Percentiles rank a stretch among this genome's conserved stretches.
Evolutionary conservation across 2,888 invertebrate genomes (phyloP).

Genomic region (Syritta pipiens): DNA sequence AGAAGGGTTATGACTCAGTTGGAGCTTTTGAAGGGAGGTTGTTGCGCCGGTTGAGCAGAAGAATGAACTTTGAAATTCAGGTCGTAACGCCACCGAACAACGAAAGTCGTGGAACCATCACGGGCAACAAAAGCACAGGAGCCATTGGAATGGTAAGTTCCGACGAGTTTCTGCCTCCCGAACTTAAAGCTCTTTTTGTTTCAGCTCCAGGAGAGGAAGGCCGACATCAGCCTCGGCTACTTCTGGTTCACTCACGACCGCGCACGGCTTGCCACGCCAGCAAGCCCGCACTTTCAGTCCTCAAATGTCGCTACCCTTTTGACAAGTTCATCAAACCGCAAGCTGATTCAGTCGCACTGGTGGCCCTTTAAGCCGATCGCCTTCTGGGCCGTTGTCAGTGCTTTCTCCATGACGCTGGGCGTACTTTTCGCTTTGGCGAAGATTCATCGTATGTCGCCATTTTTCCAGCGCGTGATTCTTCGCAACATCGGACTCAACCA

Average conservation of each 20-base stretch:
- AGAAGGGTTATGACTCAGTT: neutral
- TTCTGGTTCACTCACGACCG: conserved; percentile 57
- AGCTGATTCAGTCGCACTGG: conserved; percentile 67
- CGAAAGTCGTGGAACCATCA: conserved; percentile 6
- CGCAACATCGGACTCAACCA: conserved; percentile 12
- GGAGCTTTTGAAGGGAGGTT: conserved; percentile 71
- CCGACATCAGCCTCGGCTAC: conserved; percentile 71
- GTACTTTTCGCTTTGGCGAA: neutral
- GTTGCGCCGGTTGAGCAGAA: conserved; percentile 62
- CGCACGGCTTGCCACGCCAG: conserved; percentile 64
- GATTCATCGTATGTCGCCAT: neutral
- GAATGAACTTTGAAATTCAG: conserved; percentile 71
- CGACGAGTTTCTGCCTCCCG: neutral
- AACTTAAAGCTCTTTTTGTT: neutral
- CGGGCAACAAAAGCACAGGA: conserved; percentile 6
- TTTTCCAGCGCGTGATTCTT: neutral
- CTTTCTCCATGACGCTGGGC: conserved; percentile 40
- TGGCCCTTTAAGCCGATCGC: conserved; percentile 71
- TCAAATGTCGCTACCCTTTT: conserved; percentile 69
- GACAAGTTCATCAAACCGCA: conserved; percentile 66
- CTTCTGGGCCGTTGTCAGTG: conserved; percentile 69
- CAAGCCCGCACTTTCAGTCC: conserved; percentile 70
- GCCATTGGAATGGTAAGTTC: conserved; percentile 14
- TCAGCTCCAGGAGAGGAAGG: conserved; percentile 53
- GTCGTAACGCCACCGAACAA: conserved; percentile 38